Evolutionary conservation across 2,797 vertebrate species (phyloP).

Genomic region (Sebastes trivittatus): DNA sequence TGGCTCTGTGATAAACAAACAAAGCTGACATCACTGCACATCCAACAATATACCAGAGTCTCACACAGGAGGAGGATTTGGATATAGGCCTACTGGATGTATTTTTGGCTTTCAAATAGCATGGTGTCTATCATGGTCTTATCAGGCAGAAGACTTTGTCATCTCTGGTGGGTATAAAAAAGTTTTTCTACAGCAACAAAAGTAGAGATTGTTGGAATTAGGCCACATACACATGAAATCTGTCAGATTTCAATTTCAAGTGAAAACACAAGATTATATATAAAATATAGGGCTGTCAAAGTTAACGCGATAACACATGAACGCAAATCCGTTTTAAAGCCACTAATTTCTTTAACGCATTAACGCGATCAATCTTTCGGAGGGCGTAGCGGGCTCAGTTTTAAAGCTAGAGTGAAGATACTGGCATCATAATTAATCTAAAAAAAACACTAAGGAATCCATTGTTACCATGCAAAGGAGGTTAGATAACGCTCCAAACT

Average conservation of each 20-base stretch:
- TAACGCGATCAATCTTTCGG: too few relatives aligned
- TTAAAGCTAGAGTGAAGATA: too few relatives aligned
- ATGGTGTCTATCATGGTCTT: background rate
- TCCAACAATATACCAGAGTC: constrained; percentile 15
- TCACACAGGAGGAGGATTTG: constrained; percentile 36
- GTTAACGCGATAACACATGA: too few relatives aligned
- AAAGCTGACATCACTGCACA: constrained; percentile 43
- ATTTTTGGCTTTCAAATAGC: constrained; percentile 33
- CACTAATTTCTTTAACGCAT: too few relatives aligned
- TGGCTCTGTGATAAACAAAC: constrained; percentile 85
- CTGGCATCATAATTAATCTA: too few relatives aligned
- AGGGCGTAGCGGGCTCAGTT: too few relatives aligned
- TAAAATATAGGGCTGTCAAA: background rate
- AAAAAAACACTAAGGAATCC: too few relatives aligned
- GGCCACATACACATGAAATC: background rate
- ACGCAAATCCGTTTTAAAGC: too few relatives aligned
- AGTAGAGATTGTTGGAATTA: background rate
- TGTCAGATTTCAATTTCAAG: background rate
- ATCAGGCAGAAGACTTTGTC: background rate
- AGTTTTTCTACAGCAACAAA: background rate
- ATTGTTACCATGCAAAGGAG: too few relatives aligned
- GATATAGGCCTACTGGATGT: background rate
- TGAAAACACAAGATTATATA: background rate
- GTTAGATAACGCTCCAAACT: too few relatives aligned
- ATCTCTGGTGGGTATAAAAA: constrained; percentile 6